Percentiles rank a stretch among this genome's conserved stretches.
phyloP scores from a whole-genome alignment of 2,113 vertebrate species.

The Struthio camelus region DNA sequence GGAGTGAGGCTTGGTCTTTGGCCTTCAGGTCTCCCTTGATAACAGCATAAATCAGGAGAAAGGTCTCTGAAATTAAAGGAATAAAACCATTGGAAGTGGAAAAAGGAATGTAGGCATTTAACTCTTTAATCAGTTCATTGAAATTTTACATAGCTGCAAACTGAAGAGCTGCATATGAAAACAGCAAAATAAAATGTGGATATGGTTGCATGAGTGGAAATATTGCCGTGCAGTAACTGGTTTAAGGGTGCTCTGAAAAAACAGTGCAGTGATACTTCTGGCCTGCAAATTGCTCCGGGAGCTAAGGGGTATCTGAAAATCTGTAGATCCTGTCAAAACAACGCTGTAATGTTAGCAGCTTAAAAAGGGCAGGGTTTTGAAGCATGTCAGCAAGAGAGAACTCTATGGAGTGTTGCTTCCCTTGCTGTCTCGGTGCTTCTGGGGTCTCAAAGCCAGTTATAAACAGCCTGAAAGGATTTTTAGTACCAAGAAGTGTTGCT shows the following conservation, averaged over 20 bases:
- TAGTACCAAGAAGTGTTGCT: not conserved
- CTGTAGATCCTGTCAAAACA: conserved; percentile 44
- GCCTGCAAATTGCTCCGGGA: conserved; percentile 60
- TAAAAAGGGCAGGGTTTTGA: conserved; percentile 26
- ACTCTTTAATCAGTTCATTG: conserved; percentile 1
- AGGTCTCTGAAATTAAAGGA: not conserved
- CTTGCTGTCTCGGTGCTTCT: not conserved
- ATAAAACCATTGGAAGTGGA: not conserved
- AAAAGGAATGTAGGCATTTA: not conserved
- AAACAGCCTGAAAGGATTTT: not conserved
- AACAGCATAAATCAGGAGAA: not conserved
- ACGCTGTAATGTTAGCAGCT: conserved; percentile 46
- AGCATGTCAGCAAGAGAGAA: conserved; percentile 22
- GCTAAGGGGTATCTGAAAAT: conserved; percentile 43
- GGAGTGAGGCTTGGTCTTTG: not conserved
- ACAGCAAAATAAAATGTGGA: conserved; percentile 24
- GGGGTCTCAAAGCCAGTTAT: not conserved
- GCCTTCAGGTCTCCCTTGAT: not conserved
- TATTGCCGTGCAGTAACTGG: not conserved
- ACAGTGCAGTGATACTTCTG: not conserved
- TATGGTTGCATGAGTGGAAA: conserved; percentile 51
- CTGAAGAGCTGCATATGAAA: conserved; percentile 34
- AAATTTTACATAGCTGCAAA: conserved; percentile 29
- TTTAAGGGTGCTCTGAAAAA: conserved; percentile 48
- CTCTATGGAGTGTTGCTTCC: not conserved